These are phyloP conservation scores for Psittacula cyanocephala DNA, from an alignment of 2,113 vertebrate species.

Conservation along the genomic window DNA sequence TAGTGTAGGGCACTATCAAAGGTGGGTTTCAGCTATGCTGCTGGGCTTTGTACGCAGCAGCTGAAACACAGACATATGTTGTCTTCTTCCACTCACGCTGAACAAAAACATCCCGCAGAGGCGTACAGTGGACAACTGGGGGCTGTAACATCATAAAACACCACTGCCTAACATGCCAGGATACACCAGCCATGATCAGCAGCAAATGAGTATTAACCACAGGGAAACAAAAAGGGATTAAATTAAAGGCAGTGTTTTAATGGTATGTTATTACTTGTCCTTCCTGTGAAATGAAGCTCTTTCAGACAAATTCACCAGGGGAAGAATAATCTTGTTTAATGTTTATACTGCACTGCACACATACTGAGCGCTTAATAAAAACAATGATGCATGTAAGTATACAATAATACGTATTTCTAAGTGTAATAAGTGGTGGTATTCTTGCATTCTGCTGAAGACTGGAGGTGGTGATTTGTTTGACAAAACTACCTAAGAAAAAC, in stretches of 20 bases:
- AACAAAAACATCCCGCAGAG: background rate
- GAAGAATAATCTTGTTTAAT: constrained; percentile 28
- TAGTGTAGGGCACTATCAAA: background rate
- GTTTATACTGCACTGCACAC: background rate
- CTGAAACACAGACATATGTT: constrained; percentile 3
- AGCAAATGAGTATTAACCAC: background rate
- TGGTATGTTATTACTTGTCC: background rate
- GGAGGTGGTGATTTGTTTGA: background rate
- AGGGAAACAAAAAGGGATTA: constrained; percentile 14
- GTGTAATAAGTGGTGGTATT: background rate
- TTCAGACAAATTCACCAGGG: background rate
- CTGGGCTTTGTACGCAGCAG: background rate
- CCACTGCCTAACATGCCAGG: background rate
- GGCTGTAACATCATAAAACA: background rate
- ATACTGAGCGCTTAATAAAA: constrained; percentile 17
- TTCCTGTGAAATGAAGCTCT: background rate
- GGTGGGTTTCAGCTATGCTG: constrained; percentile 15
- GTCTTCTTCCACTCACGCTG: background rate
- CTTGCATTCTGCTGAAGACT: background rate
- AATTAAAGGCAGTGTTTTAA: constrained; percentile 10
- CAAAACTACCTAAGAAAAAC: background rate
- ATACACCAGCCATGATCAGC: background rate
- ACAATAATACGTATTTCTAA: background rate
- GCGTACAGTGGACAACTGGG: background rate
- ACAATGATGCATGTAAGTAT: background rate